Evolutionary conservation across 2,888 invertebrate genomes (phyloP).

Genomic region (Scaptomyza reducta): DNA sequence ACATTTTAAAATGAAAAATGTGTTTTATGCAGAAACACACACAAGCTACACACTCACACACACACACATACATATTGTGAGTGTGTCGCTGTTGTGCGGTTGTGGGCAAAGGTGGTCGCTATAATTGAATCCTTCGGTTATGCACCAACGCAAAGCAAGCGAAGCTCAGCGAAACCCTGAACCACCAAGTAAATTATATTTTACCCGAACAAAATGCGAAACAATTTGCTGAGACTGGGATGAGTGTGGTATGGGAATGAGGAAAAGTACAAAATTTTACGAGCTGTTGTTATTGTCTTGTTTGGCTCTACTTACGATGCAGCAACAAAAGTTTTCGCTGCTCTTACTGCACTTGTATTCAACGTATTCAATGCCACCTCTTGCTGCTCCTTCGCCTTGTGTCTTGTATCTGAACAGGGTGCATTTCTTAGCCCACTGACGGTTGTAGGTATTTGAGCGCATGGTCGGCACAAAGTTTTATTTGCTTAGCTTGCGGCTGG

Average conservation of each 20-base stretch:
- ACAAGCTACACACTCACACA: background rate
- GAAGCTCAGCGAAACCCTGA: constrained; percentile 12
- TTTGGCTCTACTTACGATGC: constrained; percentile 35
- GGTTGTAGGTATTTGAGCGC: constrained; percentile 30
- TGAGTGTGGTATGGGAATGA: constrained; percentile 5
- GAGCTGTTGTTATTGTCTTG: constrained; percentile 17
- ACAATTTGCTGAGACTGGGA: constrained; percentile 50
- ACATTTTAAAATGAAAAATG: constrained; percentile 25
- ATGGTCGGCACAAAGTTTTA: constrained; percentile 52
- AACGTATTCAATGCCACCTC: background rate
- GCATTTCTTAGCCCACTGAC: constrained; percentile 19
- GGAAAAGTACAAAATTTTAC: constrained; percentile 50
- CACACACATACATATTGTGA: background rate
- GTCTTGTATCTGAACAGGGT: background rate
- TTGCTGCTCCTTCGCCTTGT: background rate
- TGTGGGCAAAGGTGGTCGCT: constrained; percentile 40
- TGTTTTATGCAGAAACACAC: background rate
- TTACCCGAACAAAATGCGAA: constrained; percentile 53
- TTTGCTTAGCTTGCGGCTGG: constrained; percentile 32
- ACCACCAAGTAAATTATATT: constrained; percentile 65
- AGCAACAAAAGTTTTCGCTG: constrained; percentile 5
- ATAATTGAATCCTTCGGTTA: constrained; percentile 70
- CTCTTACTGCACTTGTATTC: constrained; percentile 2
- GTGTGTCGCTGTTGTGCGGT: constrained; percentile 17
- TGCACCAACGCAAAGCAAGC: constrained; percentile 46